phyloP scores from a whole-genome alignment of 2,888 invertebrate genomes.

The Pristionchus japonicus region DNA sequence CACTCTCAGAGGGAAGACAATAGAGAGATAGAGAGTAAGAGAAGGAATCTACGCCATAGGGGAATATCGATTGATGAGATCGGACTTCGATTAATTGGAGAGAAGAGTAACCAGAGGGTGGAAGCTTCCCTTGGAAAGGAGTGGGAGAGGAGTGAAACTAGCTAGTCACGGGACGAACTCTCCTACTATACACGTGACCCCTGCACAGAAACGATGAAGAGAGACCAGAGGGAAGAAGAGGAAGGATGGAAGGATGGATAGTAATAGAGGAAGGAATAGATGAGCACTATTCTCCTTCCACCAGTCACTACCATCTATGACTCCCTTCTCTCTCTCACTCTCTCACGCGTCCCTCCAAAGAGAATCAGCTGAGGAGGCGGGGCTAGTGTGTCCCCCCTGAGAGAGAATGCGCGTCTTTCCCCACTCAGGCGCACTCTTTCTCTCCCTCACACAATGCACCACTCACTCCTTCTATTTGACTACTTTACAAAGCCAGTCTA shows the following conservation, averaged over 20 bases:
- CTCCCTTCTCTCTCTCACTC: constrained; percentile 16
- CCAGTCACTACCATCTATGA: constrained; percentile 34
- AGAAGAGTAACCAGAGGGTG: not conserved
- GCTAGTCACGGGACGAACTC: not conserved
- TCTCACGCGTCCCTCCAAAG: not conserved
- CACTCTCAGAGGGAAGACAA: not conserved
- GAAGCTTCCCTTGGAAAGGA: not conserved
- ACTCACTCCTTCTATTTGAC: not conserved
- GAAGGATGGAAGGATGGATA: not conserved
- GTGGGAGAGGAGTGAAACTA: not conserved
- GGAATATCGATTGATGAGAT: not conserved
- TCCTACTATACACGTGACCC: not conserved
- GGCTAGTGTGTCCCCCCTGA: not conserved
- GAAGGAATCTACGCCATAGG: too few relatives aligned
- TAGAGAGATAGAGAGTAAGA: not conserved
- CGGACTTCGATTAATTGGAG: not conserved
- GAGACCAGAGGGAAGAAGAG: too few relatives aligned
- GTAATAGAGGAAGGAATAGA: not conserved
- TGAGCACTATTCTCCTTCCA: not conserved
- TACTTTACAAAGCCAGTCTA: too few relatives aligned
- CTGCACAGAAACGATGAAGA: not conserved
- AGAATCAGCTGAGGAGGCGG: constrained; percentile 46
- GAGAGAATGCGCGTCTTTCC: not conserved
- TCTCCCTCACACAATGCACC: not conserved
- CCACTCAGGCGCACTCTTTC: not conserved